These are phyloP conservation scores for Littorina saxatilis DNA, from an alignment of 1,140 invertebrate genomes.

Conservation along the genomic window DNA sequence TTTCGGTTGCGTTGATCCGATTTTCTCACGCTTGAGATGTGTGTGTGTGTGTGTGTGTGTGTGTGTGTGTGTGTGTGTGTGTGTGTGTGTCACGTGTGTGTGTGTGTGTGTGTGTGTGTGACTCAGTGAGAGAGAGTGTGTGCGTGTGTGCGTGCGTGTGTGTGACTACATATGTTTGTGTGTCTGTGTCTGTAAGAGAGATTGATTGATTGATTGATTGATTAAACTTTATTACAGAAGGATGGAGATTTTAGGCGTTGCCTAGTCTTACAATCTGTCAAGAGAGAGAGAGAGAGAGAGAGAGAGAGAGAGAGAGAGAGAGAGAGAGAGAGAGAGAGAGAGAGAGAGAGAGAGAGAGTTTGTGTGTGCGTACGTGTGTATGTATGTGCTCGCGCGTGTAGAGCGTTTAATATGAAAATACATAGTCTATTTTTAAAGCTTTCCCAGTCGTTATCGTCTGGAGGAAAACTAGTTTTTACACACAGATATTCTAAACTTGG, in stretches of 20 bases:
- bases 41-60: neutral
- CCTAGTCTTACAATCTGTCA: too few species aligned
- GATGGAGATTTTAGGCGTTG: too few species aligned
- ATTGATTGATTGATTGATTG: too few species aligned
- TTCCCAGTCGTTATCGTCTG: neutral
- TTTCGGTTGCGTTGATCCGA: neutral
- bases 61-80: conserved; percentile 15
- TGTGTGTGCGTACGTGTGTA: too few species aligned
- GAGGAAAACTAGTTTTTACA: too few species aligned
- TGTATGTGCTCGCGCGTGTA: too few species aligned
- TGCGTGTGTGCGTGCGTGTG: neutral
- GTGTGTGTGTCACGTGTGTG: conserved; percentile 10
- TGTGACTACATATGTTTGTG: neutral
- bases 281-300: too few species aligned
- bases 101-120: conserved; percentile 10
- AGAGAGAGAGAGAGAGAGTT: too few species aligned
- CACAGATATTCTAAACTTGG: too few species aligned
- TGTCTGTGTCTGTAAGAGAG: neutral
- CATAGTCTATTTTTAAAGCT: neutral
- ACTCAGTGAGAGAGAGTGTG: neutral
- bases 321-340: too few species aligned
- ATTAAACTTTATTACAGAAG: too few species aligned
- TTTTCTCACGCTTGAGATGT: neutral
- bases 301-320: too few species aligned
- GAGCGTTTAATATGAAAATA: neutral